Percentiles rank a stretch among this genome's conserved stretches.
Conservation (phyloP, 2,888 invertebrate species). For the Sinhomidia bicolor region DNA sequence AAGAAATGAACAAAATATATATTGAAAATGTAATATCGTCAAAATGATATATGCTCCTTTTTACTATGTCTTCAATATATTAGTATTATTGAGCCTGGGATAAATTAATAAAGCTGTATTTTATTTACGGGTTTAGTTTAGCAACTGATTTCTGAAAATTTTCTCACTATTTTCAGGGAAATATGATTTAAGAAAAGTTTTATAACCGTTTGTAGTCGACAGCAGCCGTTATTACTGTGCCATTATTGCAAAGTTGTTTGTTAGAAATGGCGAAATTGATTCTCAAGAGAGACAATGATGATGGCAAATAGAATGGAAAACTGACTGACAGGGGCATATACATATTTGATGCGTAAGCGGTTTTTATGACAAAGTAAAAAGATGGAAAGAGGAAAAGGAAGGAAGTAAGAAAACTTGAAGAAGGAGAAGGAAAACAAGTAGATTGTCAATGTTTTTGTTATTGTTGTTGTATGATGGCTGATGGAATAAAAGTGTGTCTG, state of each 20-base stretch:
- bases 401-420: neutral
- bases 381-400: neutral
- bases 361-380: neutral
- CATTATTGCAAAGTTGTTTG: conserved; percentile 26
- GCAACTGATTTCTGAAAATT: neutral
- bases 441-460: neutral
- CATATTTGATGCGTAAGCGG: too few relatives aligned
- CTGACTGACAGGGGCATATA: neutral
- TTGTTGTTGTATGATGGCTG: neutral
- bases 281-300: conserved; percentile 19
- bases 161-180: too few relatives aligned
- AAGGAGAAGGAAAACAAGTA: neutral
- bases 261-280: neutral
- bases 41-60: neutral
- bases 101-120: neutral
- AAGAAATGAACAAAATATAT: neutral
- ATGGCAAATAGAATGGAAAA: neutral
- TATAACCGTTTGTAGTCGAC: neutral
- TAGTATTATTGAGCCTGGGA: neutral
- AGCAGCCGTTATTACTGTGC: conserved; percentile 6
- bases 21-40: neutral
- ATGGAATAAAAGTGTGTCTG: too few relatives aligned
- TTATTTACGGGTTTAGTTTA: too few relatives aligned
- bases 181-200: too few relatives aligned
- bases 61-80: neutral